Evolutionary conservation across 2,797 vertebrate genomes (phyloP).

Genomic region (Echiichthys vipera): DNA sequence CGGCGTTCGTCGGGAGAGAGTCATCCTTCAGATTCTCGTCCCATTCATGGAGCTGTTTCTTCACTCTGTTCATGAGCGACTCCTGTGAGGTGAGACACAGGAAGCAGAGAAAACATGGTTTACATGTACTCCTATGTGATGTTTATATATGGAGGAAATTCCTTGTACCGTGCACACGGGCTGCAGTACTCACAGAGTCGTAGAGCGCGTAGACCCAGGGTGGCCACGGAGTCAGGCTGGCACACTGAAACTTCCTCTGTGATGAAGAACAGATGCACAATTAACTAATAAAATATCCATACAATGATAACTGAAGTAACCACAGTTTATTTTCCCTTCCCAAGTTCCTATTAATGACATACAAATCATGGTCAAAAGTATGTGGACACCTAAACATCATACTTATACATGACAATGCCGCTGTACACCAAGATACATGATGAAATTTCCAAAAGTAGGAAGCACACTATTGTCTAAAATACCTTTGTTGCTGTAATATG

Average conservation of each 20-base stretch:
- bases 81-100: constrained; percentile 74
- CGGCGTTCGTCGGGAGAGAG: constrained; percentile 93
- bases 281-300: constrained; percentile 4
- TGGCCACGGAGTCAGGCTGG: constrained; percentile 96
- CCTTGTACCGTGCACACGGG: not conserved
- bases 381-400: not conserved
- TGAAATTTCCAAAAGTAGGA: not conserved
- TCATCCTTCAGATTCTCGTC: constrained; percentile 98
- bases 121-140: constrained; percentile 26
- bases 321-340: not conserved
- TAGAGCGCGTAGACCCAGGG: constrained; percentile 97
- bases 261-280: constrained; percentile 35
- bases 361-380: not conserved
- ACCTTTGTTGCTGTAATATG: not conserved
- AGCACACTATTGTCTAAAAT: not conserved
- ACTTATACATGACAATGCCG: not conserved
- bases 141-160: constrained; percentile 36
- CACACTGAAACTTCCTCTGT: constrained; percentile 94
- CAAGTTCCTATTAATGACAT: not conserved
- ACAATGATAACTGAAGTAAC: not conserved
- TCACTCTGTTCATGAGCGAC: constrained; percentile 95
- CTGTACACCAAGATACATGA: not conserved
- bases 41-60: constrained; percentile 97
- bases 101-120: constrained; percentile 21
- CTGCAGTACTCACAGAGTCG: constrained; percentile 91